Evolutionary conservation across 2,113 vertebrate species (phyloP).

Genomic region (Pogonocichla stellata): DNA sequence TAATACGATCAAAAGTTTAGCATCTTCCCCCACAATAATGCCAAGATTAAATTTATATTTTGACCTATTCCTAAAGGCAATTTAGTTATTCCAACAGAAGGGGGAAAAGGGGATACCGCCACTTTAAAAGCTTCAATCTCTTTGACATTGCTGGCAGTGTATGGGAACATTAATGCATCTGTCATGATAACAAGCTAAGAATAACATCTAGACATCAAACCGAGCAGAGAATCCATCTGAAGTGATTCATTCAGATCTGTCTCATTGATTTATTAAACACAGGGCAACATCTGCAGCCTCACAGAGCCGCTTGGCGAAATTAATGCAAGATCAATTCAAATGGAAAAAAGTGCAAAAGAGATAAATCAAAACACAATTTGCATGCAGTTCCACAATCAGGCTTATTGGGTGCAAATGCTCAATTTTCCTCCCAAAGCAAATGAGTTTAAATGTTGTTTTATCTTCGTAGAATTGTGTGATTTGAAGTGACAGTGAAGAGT

Average conservation of each 20-base stretch:
- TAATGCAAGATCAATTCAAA: constrained; percentile 89
- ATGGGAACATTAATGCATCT: constrained; percentile 90
- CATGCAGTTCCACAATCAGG: constrained; percentile 84
- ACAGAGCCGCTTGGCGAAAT: constrained; percentile 82
- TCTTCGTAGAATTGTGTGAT: constrained; percentile 77
- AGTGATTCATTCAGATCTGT: constrained; percentile 90
- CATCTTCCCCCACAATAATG: constrained; percentile 12
- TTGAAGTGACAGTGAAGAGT: constrained; percentile 79
- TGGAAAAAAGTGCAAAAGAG: constrained; percentile 85
- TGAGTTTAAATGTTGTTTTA: constrained; percentile 79
- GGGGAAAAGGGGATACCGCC: constrained; percentile 69
- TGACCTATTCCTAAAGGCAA: constrained; percentile 59
- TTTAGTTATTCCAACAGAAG: constrained; percentile 65
- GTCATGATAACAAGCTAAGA: constrained; percentile 93
- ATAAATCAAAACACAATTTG: constrained; percentile 88
- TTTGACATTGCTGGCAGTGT: constrained; percentile 84
- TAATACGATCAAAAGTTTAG: not conserved
- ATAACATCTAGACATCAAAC: constrained; percentile 91
- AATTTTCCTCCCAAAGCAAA: constrained; percentile 79
- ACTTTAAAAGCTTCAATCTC: constrained; percentile 82
- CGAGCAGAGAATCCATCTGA: constrained; percentile 86
- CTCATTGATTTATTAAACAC: constrained; percentile 90
- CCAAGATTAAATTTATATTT: constrained; percentile 50
- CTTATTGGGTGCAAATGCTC: constrained; percentile 82
- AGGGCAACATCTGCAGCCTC: constrained; percentile 87